Evolutionary conservation across 2,113 vertebrate species (phyloP).

Genomic region (Ammodytes dubius): DNA sequence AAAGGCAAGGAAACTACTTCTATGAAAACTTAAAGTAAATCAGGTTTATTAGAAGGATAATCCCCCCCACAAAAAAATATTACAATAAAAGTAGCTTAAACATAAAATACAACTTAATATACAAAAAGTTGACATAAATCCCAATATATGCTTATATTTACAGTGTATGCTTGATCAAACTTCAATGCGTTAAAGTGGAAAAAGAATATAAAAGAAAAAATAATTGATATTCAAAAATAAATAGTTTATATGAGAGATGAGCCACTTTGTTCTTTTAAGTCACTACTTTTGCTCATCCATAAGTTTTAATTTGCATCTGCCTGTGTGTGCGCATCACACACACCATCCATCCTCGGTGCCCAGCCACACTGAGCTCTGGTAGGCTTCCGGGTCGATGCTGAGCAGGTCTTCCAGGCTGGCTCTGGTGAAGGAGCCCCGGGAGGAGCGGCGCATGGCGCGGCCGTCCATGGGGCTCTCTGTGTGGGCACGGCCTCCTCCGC

Average conservation of each 20-base stretch:
- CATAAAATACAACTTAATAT: too few relatives aligned
- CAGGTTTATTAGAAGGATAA: too few relatives aligned
- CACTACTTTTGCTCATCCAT: not conserved
- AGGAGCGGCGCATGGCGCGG: constrained; percentile 93
- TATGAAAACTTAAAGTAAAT: not conserved
- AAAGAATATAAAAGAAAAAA: too few relatives aligned
- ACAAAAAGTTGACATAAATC: too few relatives aligned
- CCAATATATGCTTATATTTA: too few relatives aligned
- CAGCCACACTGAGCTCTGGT: constrained; percentile 98
- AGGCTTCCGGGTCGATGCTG: constrained; percentile 94
- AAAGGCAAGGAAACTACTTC: not conserved
- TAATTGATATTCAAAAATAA: not conserved
- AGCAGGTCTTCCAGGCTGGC: constrained; percentile 97
- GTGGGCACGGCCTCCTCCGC: constrained; percentile 72
- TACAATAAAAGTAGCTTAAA: too few relatives aligned
- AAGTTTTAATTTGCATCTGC: not conserved
- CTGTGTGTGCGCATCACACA: constrained; percentile 43
- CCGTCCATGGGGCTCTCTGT: constrained; percentile 91
- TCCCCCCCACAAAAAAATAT: too few relatives aligned
- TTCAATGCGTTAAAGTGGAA: too few relatives aligned
- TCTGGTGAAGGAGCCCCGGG: constrained; percentile 93
- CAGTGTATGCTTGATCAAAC: too few relatives aligned
- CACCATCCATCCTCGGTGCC: constrained; percentile 98
- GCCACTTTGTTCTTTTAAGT: not conserved
- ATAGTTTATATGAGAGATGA: not conserved